A percentile compares a stretch with the other conserved stretches of the same genome.
Evolutionary conservation across 2,888 invertebrate genomes (phyloP).

Genomic region (Thera obeliscata): DNA sequence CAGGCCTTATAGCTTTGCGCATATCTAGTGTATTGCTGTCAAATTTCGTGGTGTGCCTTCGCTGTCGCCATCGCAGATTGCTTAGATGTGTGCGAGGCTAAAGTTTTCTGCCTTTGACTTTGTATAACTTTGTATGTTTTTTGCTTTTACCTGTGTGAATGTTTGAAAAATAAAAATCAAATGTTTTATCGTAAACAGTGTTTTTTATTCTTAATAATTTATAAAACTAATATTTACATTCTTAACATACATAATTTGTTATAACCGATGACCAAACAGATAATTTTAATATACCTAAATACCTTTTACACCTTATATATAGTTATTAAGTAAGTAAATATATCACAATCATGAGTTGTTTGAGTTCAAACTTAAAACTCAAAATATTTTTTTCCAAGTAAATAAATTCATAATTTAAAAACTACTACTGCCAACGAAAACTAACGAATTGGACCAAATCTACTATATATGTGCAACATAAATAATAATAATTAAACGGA

Average conservation of each 20-base stretch:
- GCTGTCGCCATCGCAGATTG: no score
- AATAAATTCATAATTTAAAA: no score
- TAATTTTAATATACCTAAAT: background rate
- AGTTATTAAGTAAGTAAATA: background rate
- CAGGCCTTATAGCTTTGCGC: no score
- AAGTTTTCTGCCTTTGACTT: no score
- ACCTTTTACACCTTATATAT: background rate
- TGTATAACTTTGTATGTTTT: no score
- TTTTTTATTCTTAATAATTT: slow-evolving; percentile 19
- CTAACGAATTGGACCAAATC: no score
- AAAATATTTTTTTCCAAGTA: background rate
- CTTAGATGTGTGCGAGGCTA: no score
- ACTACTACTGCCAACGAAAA: no score
- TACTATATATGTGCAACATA: background rate
- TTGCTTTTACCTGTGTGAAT: background rate
- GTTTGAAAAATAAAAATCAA: slow-evolving; percentile 6
- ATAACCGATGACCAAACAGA: slow-evolving; percentile 20
- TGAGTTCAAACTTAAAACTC: background rate
- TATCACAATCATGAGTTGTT: slow-evolving; percentile 27
- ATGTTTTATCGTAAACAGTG: slow-evolving; percentile 4
- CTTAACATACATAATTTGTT: slow-evolving; percentile 1
- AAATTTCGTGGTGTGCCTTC: no score
- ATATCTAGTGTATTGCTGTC: no score
- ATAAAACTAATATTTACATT: slow-evolving; percentile 10
- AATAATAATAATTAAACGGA: background rate